Base-by-base conservation (phyloP, 2,113 vertebrate species). In the Xenopus borealis region DNA sequence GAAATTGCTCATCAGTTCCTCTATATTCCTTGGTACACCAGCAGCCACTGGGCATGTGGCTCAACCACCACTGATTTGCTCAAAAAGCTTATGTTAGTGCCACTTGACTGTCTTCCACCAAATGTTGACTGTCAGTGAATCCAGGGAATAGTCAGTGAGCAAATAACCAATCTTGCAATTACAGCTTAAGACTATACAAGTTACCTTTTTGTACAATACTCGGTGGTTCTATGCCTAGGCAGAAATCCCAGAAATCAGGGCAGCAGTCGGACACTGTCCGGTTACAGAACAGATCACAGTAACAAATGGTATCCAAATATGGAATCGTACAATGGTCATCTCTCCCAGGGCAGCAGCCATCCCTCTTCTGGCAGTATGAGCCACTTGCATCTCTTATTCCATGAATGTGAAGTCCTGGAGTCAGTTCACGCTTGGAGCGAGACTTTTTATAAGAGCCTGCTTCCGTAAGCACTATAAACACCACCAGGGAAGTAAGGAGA, bases 241-340 rank as follows among this genome's bases (percentile, higher is more conserved):
- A 99, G 82, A 93, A 94, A 0, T 90, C 86, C 97, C 97, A 99
- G 89, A 98, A 99, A 85, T 98, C 96, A 0, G 97, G 97, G 86
- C 97, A 99, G 89, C 97, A 98, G 85, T 99, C 97, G 0, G 96
- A 94, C 14, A 99, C 47, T 0, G 95, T 98, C 72, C 97, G 93
- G 89, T 99, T 99, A 89, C 97, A 99, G 91, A 99, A 99, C 71
- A 97, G 90, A 86, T 98, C 96, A 2, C 97, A 99, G 92, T 99
- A 99, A 82, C 96, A 99, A 83, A 96, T 94, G 17, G 93, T 94
- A 72, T 96, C 96, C 78, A 95, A 87, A 84, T 98, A 99, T 1
- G 95, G 94, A 66, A 98, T 89, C 0, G 93, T 93, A 81, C 96
- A 99, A 79, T 71, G 87, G 17, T 99, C 97, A 0, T 91, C 83